Conservation (phyloP, 1,140 invertebrate genomes). For the Archivesica marissinica region DNA sequence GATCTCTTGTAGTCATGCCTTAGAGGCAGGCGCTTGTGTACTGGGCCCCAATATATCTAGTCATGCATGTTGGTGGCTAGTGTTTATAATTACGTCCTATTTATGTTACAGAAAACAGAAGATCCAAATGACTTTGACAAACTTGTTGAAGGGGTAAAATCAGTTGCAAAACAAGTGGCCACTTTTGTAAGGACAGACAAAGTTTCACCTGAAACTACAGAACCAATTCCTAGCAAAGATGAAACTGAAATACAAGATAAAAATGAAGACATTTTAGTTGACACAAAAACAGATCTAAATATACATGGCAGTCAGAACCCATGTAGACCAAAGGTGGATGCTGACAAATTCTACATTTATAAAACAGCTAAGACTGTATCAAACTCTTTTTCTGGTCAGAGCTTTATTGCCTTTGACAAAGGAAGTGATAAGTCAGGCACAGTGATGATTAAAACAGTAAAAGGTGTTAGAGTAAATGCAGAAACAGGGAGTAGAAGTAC, state of each 20-base stretch:
- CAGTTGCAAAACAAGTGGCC: not conserved
- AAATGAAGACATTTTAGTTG: not conserved
- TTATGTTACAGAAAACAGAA: slow-evolving; percentile 1
- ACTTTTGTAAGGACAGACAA: not conserved
- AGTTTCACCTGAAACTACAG: not conserved
- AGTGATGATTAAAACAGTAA: not conserved
- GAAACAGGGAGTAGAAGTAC: not conserved
- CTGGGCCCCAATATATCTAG: too few relatives aligned
- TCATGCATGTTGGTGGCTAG: too few relatives aligned
- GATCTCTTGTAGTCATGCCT: too few relatives aligned
- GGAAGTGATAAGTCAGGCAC: not conserved
- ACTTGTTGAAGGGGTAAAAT: not conserved
- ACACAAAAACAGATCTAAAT: not conserved
- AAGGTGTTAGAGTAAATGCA: not conserved
- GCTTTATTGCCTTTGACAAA: slow-evolving; percentile 25
- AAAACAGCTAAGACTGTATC: not conserved
- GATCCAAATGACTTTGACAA: slow-evolving; percentile 7
- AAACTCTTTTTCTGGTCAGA: not conserved
- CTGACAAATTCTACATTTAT: slow-evolving; percentile 11
- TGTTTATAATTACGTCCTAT: not conserved
- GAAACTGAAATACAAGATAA: not conserved
- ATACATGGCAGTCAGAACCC: not conserved
- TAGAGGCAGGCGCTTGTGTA: too few relatives aligned
- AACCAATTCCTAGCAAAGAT: not conserved
- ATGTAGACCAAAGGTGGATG: not conserved